A percentile compares a stretch with the other conserved stretches of the same genome.
Evolutionary conservation across 1,140 invertebrate species (phyloP).

Genomic region (Lineus longissimus): DNA sequence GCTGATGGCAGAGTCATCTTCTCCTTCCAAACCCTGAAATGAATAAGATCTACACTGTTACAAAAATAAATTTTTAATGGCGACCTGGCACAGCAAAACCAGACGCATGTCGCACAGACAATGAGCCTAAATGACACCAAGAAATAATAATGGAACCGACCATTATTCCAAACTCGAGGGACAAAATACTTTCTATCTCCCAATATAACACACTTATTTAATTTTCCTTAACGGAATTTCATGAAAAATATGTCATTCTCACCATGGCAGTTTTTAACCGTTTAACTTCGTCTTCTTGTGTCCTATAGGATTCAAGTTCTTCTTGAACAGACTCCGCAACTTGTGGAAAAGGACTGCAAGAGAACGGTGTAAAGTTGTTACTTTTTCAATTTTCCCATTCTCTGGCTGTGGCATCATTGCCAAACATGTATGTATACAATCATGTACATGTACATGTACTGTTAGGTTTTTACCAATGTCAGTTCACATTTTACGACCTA

Average conservation of each 20-base stretch:
- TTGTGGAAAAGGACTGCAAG: constrained; percentile 82
- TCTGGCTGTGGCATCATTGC: too few species aligned
- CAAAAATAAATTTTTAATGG: not conserved
- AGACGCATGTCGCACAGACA: too few species aligned
- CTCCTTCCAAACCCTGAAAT: constrained; percentile 56
- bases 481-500: too few species aligned
- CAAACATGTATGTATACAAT: too few species aligned
- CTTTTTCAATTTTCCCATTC: not conserved
- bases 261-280: constrained; percentile 87
- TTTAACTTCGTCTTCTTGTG: constrained; percentile 94
- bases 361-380: constrained; percentile 20
- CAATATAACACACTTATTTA: not conserved
- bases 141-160: too few species aligned
- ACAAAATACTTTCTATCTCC: not conserved
- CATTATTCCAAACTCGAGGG: too few species aligned
- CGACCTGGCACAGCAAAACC: too few species aligned
- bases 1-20: constrained; percentile 58
- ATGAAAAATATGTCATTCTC: constrained; percentile 7
- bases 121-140: too few species aligned
- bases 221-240: not conserved
- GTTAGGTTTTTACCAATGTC: too few species aligned
- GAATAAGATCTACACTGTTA: too few species aligned
- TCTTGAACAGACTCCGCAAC: constrained; percentile 98
- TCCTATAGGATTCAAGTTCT: constrained; percentile 90
- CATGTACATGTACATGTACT: too few species aligned